Percentiles rank a stretch among this genome's conserved stretches.
phyloP scores from a whole-genome alignment of 2,888 invertebrate genomes.

The Stegophylla sp. region DNA sequence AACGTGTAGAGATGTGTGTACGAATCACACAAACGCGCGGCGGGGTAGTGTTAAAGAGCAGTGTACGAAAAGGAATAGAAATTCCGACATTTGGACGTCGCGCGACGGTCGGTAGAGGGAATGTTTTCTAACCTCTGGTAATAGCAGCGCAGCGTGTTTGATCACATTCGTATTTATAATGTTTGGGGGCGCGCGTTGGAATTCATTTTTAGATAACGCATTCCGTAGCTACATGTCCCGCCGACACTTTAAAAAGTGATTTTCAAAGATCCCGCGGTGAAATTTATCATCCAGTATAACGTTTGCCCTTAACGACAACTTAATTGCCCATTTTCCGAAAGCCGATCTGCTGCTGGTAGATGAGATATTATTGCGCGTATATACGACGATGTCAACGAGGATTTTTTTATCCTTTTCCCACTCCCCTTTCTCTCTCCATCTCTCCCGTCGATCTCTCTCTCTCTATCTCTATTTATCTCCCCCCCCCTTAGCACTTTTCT shows the following conservation, averaged over 20 bases:
- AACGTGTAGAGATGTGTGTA: neutral
- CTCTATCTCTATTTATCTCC: neutral
- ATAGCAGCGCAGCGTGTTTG: too few species aligned
- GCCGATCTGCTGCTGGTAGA: constrained; percentile 42
- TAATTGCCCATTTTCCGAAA: constrained; percentile 54
- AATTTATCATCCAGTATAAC: constrained; percentile 49
- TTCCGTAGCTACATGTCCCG: neutral
- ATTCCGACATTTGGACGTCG: neutral
- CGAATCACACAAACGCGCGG: neutral
- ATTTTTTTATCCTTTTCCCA: neutral
- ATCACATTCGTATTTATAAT: neutral
- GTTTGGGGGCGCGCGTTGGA: neutral
- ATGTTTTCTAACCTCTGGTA: neutral
- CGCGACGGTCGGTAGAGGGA: too few species aligned
- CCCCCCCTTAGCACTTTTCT: too few species aligned
- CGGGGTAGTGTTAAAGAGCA: neutral
- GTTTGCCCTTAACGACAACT: constrained; percentile 48
- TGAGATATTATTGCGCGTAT: constrained; percentile 47
- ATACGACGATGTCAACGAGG: neutral
- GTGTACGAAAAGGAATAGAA: neutral
- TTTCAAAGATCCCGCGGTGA: constrained; percentile 19
- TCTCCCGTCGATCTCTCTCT: neutral
- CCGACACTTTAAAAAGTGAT: constrained; percentile 34
- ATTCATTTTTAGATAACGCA: constrained; percentile 31
- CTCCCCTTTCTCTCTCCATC: neutral